A percentile compares a stretch with the other conserved stretches of the same genome.
phyloP scores from a whole-genome alignment of 2,113 vertebrate species.

The Mugil cephalus region DNA sequence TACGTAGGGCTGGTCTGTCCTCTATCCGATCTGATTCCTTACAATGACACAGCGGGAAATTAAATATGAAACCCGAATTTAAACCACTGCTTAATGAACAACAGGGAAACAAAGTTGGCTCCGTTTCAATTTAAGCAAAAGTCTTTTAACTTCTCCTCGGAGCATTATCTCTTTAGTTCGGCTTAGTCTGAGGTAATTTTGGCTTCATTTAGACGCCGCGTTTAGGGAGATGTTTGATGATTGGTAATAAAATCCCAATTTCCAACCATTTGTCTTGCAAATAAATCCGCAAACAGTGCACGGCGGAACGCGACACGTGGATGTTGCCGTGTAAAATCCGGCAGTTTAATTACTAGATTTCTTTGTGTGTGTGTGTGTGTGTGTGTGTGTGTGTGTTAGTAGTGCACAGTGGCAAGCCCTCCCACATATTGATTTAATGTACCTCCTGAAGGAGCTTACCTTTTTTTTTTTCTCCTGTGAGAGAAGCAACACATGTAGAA shows the following conservation, averaged over 20 bases:
- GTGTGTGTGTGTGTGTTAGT: slow-evolving; percentile 52
- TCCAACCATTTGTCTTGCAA: slow-evolving; percentile 49
- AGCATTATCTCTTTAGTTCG: slow-evolving; percentile 69
- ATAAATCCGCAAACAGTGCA: not conserved
- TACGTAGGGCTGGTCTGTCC: slow-evolving; percentile 79
- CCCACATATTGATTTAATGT: slow-evolving; percentile 67
- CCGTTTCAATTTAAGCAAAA: slow-evolving; percentile 64
- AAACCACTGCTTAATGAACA: slow-evolving; percentile 78
- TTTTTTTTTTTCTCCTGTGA: slow-evolving; percentile 54
- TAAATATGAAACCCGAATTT: slow-evolving; percentile 81
- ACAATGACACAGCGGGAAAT: slow-evolving; percentile 84
- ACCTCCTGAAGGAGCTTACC: slow-evolving; percentile 56
- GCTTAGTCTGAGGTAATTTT: slow-evolving; percentile 68
- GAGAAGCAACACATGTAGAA: slow-evolving; percentile 74
- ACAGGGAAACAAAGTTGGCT: slow-evolving; percentile 72
- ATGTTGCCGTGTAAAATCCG: slow-evolving; percentile 27
- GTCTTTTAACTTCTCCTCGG: slow-evolving; percentile 66
- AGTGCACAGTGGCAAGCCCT: slow-evolving; percentile 53
- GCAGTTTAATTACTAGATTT: slow-evolving; percentile 39
- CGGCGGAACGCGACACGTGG: not conserved
- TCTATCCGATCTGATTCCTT: slow-evolving; percentile 77
- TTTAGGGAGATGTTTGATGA: slow-evolving; percentile 59
- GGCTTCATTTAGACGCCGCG: slow-evolving; percentile 52
- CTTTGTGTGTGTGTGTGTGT: slow-evolving; percentile 36
- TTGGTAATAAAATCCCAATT: slow-evolving; percentile 68